Evolutionary conservation across 2,797 vertebrate genomes (phyloP), one percentile per base, ranked within the genome.

Genomic region (Selene dorsalis): DNA sequence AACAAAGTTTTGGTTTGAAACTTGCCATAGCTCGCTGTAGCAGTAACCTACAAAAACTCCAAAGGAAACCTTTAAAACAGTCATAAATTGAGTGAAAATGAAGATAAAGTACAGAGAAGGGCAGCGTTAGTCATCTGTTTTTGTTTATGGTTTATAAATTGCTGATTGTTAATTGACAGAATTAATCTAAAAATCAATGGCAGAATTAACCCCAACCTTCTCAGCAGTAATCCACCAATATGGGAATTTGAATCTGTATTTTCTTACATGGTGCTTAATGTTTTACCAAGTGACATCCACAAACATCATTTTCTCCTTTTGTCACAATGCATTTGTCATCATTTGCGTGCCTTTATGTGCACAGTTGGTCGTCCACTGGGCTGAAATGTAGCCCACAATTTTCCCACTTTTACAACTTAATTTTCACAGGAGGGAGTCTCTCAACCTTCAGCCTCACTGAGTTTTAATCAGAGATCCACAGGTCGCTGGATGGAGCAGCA

Each of bases 381-480:
- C 56, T 59, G 14, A 72, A 53, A 69, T 69, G 67, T 86, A 75
- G 85, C 64, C 63, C 30, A 72, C 56, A 60, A 63, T 69, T 50
- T 65, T 65, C 38, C 39, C 64, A 79, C 77, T 62, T 62, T 43
- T 63, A 82, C 63, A 84, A 69, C 75, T 69, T 62, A 80, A 88
- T 89, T 83, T 75, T 84, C 68, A 22, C 84, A 78, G 83, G 62
- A 11, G 67, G 85, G 67, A 73, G 47, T 45, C 60, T 77, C 70
- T 87, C 72, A 84, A 67, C 87, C 84, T 80, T 84, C 79, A 81
- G 71, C 73, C 82, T 79, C 22, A 13, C 62, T 75, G 77, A 10
- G 73, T 75, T 84, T 91, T 88, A 90, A 91, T 90, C 90, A 91
- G 70, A 87, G 76, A 86, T 79, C 74, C 85, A 77, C 79, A 76